These are phyloP conservation scores for Oligia strigilis DNA, from an alignment of 2,888 invertebrate species.

Conservation along the genomic window DNA sequence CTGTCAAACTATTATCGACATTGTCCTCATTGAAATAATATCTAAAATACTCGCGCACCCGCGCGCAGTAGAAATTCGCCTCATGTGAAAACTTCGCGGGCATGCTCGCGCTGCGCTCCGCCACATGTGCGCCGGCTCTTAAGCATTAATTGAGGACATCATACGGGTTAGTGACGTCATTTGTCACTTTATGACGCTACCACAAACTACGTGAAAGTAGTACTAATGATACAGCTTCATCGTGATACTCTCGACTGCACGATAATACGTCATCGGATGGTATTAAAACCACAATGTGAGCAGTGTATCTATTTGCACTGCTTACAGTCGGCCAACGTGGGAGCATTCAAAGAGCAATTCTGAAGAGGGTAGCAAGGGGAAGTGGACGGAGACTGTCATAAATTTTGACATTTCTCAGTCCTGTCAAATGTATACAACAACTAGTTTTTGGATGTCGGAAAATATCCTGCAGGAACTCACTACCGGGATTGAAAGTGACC, in stretches of 20 bases:
- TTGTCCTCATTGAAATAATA: too few relatives aligned
- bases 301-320: background rate
- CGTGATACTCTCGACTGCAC: background rate
- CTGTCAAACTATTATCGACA: too few relatives aligned
- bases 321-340: background rate
- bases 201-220: constrained; percentile 44
- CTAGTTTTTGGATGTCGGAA: background rate
- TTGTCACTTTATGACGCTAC: constrained; percentile 32
- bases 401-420: background rate
- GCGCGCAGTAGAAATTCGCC: too few relatives aligned
- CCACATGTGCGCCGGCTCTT: background rate
- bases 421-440: background rate
- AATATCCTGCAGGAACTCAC: background rate
- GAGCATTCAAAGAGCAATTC: background rate
- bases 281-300: background rate
- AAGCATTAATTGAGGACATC: constrained; percentile 34
- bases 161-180: constrained; percentile 43
- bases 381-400: background rate
- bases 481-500: background rate
- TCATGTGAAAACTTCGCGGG: too few relatives aligned
- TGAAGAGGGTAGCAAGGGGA: background rate
- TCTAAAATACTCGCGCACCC: too few relatives aligned
- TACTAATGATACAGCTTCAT: constrained; percentile 2
- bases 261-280: background rate
- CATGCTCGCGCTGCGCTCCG: too few relatives aligned